phyloP scores from a whole-genome alignment of 2,113 vertebrate species.

The Mobula hypostoma region DNA sequence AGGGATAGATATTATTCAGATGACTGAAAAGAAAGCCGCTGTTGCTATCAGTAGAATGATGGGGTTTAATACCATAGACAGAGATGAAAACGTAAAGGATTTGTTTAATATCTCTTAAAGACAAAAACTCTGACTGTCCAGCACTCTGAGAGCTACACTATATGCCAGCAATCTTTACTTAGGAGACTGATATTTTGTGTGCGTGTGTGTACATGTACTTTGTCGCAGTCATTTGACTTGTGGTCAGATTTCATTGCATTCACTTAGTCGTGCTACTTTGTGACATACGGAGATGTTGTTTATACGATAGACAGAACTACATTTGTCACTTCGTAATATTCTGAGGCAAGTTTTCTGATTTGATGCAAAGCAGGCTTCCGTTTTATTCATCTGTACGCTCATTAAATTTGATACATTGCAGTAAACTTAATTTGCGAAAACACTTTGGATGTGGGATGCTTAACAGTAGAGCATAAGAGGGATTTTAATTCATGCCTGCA shows the following conservation, averaged over 20 bases:
- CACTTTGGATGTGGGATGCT: background rate
- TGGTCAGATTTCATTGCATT: background rate
- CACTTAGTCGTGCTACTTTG: background rate
- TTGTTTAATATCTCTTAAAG: too few species aligned
- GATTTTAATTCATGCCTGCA: background rate
- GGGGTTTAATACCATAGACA: too few species aligned
- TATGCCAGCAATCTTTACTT: background rate
- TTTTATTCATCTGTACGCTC: background rate
- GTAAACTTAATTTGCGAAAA: background rate
- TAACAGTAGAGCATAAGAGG: background rate
- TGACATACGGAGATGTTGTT: background rate
- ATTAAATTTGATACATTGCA: background rate
- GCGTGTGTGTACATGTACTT: background rate
- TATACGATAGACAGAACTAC: background rate
- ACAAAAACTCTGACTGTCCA: background rate
- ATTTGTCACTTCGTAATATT: background rate
- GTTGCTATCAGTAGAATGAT: background rate
- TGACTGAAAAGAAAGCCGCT: background rate
- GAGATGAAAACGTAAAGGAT: too few species aligned
- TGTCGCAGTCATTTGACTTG: background rate
- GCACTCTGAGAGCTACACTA: background rate
- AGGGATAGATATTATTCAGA: background rate
- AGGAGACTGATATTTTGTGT: background rate
- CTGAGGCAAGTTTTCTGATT: background rate
- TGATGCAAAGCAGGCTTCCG: background rate